Evolutionary conservation across 2,888 invertebrate genomes (phyloP), one percentile per base, ranked within the genome.

Genomic region (Cephus rjabovi): DNA sequence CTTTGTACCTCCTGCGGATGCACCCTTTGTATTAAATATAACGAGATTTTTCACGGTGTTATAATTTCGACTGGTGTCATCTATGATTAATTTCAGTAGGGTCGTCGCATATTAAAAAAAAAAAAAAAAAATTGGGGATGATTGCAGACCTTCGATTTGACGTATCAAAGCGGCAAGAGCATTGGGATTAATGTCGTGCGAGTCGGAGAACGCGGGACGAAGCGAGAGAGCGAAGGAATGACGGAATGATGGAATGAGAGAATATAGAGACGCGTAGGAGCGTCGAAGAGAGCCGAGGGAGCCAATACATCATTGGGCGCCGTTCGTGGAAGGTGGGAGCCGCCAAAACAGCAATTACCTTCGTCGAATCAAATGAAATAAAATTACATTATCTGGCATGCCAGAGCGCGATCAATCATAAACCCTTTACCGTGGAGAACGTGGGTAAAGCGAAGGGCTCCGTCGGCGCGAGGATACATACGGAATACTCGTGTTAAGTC

Each of bases 331-430:
- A 82, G 82, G 86, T 86, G 81, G 85, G 85, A 87, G 86, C 89
- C 89, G 88, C 89, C 91, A 88, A 90, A 90, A 91, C 87, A 89
- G 90, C 91, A 91, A 91, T 91, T 91, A 91, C 90, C 89, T 85
- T 82, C 87, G 87, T 81, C 87, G 87, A 91, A 91, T 90, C 90
- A 90, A 91, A 91, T 91, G 90, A 91, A 91, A 91, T 91, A 91
- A 91, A 91, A 91, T 91, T 91, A 90, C 90, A 90, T 91, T 91
- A 90, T 90, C 90, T 88, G 89, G 90, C 91, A 91, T 91, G 91
- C 89, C 88, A 91, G 86, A 87, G 83, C 79, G 85, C 90, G 88
- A 91, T 91, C 90, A 90, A 91, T 91, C 91, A 91, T 89, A 86
- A 84, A 87, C 88, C 89, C 87, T 89, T 90, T 71, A 71, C 71